Conservation (phyloP, 2,113 vertebrate genomes). For the Aplodontia rufa region DNA sequence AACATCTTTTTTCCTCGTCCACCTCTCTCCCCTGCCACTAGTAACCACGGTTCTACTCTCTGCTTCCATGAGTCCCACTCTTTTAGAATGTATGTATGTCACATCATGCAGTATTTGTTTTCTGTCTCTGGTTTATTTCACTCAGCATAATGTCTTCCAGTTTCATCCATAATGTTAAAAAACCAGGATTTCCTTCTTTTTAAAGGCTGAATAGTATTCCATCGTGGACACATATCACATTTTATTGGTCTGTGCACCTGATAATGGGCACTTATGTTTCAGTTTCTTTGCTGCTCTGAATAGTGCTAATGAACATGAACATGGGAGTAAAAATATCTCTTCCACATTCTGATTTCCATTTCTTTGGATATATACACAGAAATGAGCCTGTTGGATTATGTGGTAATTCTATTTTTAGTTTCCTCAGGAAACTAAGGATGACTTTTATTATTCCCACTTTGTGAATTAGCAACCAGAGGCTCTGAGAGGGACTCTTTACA, state of each 20-base stretch:
- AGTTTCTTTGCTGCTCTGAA: background rate
- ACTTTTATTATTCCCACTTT: background rate
- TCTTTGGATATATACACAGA: background rate
- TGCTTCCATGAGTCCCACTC: background rate
- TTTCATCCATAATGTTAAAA: background rate
- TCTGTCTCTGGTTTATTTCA: background rate
- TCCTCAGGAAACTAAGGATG: background rate
- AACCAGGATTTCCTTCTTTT: background rate
- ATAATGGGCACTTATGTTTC: background rate
- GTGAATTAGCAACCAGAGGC: background rate
- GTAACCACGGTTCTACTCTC: background rate
- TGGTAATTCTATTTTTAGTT: background rate
- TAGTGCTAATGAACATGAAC: background rate
- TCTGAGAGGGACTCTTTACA: background rate
- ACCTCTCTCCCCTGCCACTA: background rate
- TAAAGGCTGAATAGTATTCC: background rate
- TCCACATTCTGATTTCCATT: background rate
- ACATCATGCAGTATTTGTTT: background rate
- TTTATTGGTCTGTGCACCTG: background rate
- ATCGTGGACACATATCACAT: rapidly evolving
- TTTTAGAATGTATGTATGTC: background rate
- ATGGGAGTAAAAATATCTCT: background rate
- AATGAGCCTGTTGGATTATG: background rate
- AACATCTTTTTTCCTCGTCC: too few relatives aligned
- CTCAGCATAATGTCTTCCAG: background rate